A percentile compares a stretch with the other conserved stretches of the same genome.
phyloP scores from a whole-genome alignment of 1,140 invertebrate species.

The Oryctes rhinoceros region DNA sequence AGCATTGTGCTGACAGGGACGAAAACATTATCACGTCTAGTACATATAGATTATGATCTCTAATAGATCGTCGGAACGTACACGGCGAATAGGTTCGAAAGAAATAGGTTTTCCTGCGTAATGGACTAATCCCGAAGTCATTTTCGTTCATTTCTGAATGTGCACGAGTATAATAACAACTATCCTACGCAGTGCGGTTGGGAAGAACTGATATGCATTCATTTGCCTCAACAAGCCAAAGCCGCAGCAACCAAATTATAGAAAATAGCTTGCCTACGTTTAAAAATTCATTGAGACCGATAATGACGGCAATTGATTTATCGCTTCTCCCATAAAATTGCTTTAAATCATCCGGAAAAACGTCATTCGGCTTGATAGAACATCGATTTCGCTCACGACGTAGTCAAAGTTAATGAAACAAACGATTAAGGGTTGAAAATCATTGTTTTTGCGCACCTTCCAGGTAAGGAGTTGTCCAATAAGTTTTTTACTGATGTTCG shows the following conservation, averaged over 20 bases:
- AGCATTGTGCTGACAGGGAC: background rate
- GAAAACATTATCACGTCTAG: constrained; percentile 3
- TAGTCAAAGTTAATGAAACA: background rate
- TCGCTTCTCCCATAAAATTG: background rate
- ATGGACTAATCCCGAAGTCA: background rate
- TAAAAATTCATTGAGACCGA: background rate
- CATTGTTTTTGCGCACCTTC: background rate
- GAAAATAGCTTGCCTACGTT: background rate
- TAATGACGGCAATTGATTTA: background rate
- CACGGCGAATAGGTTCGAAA: background rate
- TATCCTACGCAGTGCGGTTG: background rate
- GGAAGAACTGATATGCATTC: background rate
- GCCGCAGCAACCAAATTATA: background rate
- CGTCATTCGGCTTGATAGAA: background rate
- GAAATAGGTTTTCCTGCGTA: constrained; percentile 1
- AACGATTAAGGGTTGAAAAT: background rate
- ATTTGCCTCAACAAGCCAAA: no score
- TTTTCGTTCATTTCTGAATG: background rate
- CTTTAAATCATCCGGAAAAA: background rate
- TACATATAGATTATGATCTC: constrained; percentile 7
- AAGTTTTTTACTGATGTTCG: background rate
- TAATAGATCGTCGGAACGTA: background rate
- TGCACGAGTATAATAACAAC: background rate
- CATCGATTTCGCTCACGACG: background rate
- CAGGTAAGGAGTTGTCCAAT: no score